phyloP scores from a whole-genome alignment of 1,140 invertebrate genomes.

The Drosophila nigromelanica region DNA sequence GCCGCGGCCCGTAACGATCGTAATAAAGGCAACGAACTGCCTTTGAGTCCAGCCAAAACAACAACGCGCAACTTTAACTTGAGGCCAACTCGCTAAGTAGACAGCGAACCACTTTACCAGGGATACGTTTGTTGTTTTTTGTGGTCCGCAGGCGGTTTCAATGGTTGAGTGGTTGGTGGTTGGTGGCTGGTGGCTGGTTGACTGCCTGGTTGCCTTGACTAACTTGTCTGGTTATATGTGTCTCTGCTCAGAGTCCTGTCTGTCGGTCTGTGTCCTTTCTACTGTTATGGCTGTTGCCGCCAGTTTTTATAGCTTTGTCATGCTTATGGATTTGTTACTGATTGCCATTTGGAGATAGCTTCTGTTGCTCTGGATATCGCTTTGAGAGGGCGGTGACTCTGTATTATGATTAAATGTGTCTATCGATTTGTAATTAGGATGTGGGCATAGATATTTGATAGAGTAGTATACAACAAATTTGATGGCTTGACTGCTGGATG shows the following conservation, averaged over 20 bases:
- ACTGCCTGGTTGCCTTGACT: constrained; percentile 13
- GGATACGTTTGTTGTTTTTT: constrained; percentile 25
- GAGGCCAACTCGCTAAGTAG: constrained; percentile 37
- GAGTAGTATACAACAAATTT: constrained; percentile 37
- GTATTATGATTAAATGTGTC: constrained; percentile 59
- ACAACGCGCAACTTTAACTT: constrained; percentile 24
- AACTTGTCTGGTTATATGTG: constrained; percentile 39
- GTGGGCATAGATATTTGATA: constrained; percentile 45
- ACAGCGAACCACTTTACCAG: constrained; percentile 26
- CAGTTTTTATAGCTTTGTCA: constrained; percentile 74
- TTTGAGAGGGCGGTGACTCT: constrained; percentile 1
- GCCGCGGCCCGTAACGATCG: constrained; percentile 55
- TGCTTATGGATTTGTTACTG: constrained; percentile 79
- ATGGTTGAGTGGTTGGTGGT: background rate
- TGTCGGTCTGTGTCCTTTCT: constrained; percentile 29
- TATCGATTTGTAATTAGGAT: constrained; percentile 73
- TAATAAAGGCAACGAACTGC: constrained; percentile 75
- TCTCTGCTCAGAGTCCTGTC: constrained; percentile 30
- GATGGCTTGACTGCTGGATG: constrained; percentile 14
- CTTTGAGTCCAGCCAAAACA: constrained; percentile 41
- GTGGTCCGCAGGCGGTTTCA: constrained; percentile 21
- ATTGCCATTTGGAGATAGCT: constrained; percentile 69
- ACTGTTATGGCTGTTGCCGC: constrained; percentile 33
- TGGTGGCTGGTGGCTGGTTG: constrained; percentile 20
- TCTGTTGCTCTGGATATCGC: constrained; percentile 37